Evolutionary conservation across 2,113 vertebrate species (phyloP).

Genomic region (Takifugu bimaculatus): DNA sequence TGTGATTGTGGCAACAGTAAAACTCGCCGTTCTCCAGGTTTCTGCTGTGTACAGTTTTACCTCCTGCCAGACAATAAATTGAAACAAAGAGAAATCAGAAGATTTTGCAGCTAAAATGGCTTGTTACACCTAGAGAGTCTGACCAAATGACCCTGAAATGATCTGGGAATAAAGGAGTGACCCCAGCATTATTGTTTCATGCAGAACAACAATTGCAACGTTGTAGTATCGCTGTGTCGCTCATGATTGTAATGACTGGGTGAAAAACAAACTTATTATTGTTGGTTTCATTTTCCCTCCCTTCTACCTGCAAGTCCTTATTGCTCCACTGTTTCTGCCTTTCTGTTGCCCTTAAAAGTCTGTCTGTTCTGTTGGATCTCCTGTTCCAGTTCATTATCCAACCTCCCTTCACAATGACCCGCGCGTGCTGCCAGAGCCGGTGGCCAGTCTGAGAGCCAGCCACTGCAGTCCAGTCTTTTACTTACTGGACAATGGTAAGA

Average conservation of each 20-base stretch:
- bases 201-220: neutral
- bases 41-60: too few species aligned
- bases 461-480: slow-evolving; percentile 82
- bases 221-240: slow-evolving; percentile 6
- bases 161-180: too few species aligned
- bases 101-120: too few species aligned
- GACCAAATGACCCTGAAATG: too few species aligned
- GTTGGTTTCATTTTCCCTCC: slow-evolving; percentile 27
- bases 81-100: too few species aligned
- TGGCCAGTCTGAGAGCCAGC: slow-evolving; percentile 77
- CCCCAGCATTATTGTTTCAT: too few species aligned
- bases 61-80: neutral
- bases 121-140: too few species aligned
- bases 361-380: slow-evolving; percentile 71
- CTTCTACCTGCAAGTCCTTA: slow-evolving; percentile 46
- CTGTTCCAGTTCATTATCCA: slow-evolving; percentile 78
- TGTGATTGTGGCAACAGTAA: too few species aligned
- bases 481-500: slow-evolving; percentile 83
- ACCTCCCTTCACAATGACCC: slow-evolving; percentile 76
- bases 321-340: slow-evolving; percentile 37
- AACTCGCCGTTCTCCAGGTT: too few species aligned
- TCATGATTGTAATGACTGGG: neutral
- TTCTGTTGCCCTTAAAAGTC: slow-evolving; percentile 53
- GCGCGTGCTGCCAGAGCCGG: slow-evolving; percentile 69
- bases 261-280: slow-evolving; percentile 11